phyloP scores from a whole-genome alignment of 1,140 invertebrate species.

The Bombus breviceps region DNA sequence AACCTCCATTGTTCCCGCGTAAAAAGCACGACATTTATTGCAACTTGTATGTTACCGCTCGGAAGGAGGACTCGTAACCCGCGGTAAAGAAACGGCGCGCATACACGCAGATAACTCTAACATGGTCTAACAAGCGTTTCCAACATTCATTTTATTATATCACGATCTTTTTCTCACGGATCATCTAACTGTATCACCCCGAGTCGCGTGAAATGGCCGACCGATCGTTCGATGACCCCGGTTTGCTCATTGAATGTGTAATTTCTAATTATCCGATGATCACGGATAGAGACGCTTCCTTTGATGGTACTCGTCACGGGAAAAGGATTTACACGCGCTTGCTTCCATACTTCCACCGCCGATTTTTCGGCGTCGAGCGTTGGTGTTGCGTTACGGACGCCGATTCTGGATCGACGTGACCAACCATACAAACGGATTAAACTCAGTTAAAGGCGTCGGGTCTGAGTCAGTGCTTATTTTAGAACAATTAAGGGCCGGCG shows the following conservation, averaged over 20 bases:
- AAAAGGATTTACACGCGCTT: neutral
- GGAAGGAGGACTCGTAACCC: neutral
- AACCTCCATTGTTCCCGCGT: constrained; percentile 29
- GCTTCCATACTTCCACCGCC: neutral
- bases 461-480: constrained; percentile 70
- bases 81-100: too few relatives aligned
- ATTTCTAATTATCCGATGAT: neutral
- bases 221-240: constrained; percentile 31
- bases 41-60: neutral
- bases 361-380: neutral
- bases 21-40: neutral
- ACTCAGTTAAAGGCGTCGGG: constrained; percentile 49
- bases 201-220: neutral
- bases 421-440: constrained; percentile 61
- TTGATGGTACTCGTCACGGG: neutral
- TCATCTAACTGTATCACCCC: neutral
- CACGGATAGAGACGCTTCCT: neutral
- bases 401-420: constrained; percentile 33
- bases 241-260: neutral
- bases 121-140: constrained; percentile 2
- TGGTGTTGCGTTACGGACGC: constrained; percentile 22
- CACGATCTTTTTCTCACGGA: constrained; percentile 29
- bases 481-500: constrained; percentile 65
- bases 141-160: constrained; percentile 13
- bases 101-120: neutral